Percentiles rank a stretch among this genome's conserved stretches.
Conservation (phyloP, 2,888 invertebrate species). For the Mythimna pallens region DNA sequence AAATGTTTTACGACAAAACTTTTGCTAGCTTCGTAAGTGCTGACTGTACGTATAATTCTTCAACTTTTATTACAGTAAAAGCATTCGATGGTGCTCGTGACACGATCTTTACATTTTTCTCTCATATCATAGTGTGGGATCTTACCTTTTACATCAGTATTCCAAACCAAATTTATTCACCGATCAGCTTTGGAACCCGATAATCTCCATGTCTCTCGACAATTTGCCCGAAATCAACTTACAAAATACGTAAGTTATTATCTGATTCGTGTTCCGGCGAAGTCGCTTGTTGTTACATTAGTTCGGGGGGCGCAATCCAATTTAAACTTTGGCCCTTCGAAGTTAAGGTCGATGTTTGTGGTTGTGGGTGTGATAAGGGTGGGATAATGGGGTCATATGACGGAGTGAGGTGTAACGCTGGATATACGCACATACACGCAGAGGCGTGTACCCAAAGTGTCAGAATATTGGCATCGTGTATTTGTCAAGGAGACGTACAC, state of each 20-base stretch:
- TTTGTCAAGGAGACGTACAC: conserved; percentile 73
- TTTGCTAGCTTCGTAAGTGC: conserved; percentile 38
- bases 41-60: conserved; percentile 59
- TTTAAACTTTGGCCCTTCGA: conserved; percentile 69
- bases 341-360: conserved; percentile 76
- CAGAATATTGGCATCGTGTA: conserved; percentile 82
- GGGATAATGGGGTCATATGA: conserved; percentile 86
- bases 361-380: conserved; percentile 72
- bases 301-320: conserved; percentile 63
- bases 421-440: conserved; percentile 74
- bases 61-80: conserved; percentile 59
- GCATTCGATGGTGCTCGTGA: conserved; percentile 55
- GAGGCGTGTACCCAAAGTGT: conserved; percentile 82
- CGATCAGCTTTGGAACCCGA: conserved; percentile 73
- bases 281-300: conserved; percentile 78
- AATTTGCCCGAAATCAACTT: conserved; percentile 78
- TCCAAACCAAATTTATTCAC: conserved; percentile 73
- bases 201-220: conserved; percentile 73
- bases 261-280: conserved; percentile 78
- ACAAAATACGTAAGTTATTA: conserved; percentile 82
- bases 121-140: conserved; percentile 63
- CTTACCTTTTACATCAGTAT: conserved; percentile 65
- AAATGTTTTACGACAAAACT: conserved; percentile 52
- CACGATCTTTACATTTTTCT: conserved; percentile 62
- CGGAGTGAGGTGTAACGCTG: conserved; percentile 82